Conservation (phyloP, 2,888 invertebrate genomes). For the Erynnis tages region DNA sequence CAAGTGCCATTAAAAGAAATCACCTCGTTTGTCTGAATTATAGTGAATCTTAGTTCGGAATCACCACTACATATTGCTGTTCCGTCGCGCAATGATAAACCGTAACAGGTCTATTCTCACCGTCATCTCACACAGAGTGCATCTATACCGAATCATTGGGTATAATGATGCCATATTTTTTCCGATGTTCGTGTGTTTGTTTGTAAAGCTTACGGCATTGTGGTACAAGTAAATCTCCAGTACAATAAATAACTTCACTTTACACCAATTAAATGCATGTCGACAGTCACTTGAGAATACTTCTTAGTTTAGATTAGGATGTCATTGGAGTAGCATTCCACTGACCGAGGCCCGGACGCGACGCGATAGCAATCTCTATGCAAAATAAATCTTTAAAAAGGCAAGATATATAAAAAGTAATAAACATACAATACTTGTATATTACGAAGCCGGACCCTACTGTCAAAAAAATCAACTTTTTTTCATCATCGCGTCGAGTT, state of each 20-base stretch:
- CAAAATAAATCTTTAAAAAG: slow-evolving; percentile 6
- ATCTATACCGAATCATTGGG: slow-evolving; percentile 24
- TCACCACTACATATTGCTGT: no score
- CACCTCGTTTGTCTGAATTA: no score
- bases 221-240: slow-evolving; percentile 47
- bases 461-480: no score
- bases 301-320: slow-evolving; percentile 31
- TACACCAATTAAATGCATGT: slow-evolving; percentile 71
- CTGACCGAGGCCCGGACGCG: slow-evolving; percentile 3
- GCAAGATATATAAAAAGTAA: slow-evolving; percentile 3
- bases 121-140: no score
- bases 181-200: slow-evolving; percentile 27
- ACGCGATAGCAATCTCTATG: not conserved
- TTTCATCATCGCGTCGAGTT: no score
- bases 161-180: slow-evolving; percentile 34
- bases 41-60: no score
- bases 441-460: not conserved
- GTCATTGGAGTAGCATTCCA: slow-evolving; percentile 70
- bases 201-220: slow-evolving; percentile 66
- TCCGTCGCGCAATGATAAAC: no score
- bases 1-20: no score
- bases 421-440: not conserved
- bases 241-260: slow-evolving; percentile 58
- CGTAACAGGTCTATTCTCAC: no score
- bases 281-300: slow-evolving; percentile 59